A percentile compares a stretch with the other conserved stretches of the same genome.
phyloP scores from a whole-genome alignment of 2,113 vertebrate genomes.

The Cheilinus undulatus region DNA sequence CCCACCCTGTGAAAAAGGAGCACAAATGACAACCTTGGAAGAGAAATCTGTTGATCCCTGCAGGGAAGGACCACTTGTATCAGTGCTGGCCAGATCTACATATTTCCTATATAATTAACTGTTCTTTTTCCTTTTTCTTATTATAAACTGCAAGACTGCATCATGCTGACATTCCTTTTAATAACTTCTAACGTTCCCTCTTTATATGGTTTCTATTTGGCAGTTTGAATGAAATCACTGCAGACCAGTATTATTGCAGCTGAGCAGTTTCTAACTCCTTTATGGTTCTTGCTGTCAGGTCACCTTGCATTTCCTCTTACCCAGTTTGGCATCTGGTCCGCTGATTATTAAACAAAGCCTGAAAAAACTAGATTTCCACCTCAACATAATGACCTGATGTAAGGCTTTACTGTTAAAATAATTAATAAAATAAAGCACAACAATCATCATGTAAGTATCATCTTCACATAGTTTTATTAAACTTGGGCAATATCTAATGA shows the following conservation, averaged over 20 bases:
- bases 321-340: constrained; percentile 18
- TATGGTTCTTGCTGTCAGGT: constrained; percentile 6
- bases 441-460: not conserved
- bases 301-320: not conserved
- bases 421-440: not conserved
- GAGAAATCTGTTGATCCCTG: constrained; percentile 59
- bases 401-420: not conserved
- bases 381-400: no score
- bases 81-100: constrained; percentile 42
- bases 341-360: constrained; percentile 10
- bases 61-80: constrained; percentile 42
- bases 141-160: constrained; percentile 13
- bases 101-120: constrained; percentile 68
- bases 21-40: constrained; percentile 58
- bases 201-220: not conserved
- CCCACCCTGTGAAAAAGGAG: constrained; percentile 52
- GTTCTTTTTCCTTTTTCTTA: constrained; percentile 43
- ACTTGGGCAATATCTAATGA: not conserved
- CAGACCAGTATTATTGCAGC: not conserved
- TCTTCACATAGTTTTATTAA: constrained; percentile 5
- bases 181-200: constrained; percentile 23
- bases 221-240: constrained; percentile 16
- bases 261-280: not conserved
- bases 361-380: not conserved
- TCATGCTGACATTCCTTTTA: constrained; percentile 12